phyloP scores from a whole-genome alignment of 2,797 vertebrate species.

The Poeciliopsis gracilis region DNA sequence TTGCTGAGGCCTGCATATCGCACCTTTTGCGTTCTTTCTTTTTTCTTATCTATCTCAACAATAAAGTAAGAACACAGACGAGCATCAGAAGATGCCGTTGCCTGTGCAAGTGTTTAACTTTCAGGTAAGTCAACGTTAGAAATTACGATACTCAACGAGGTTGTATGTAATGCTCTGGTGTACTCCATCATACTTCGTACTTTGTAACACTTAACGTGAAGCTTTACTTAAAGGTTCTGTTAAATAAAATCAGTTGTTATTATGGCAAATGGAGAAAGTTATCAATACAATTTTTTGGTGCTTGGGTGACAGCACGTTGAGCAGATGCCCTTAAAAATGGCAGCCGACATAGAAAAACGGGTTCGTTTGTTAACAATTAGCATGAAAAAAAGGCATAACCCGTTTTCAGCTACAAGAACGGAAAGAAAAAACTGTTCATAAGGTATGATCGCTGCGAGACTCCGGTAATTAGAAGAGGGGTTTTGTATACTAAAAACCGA shows the following conservation, averaged over 20 bases:
- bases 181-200: background rate
- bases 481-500: background rate
- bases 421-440: background rate
- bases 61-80: background rate
- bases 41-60: background rate
- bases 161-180: background rate
- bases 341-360: background rate
- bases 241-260: background rate
- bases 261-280: background rate
- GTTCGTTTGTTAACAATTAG: background rate
- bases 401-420: background rate
- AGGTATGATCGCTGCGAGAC: background rate
- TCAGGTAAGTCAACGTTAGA: slow-evolving; percentile 80
- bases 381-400: background rate
- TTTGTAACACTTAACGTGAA: background rate
- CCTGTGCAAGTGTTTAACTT: slow-evolving; percentile 93
- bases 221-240: background rate
- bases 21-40: background rate
- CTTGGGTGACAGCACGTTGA: background rate
- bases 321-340: background rate
- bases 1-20: background rate
- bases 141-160: background rate
- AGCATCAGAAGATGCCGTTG: slow-evolving; percentile 82
- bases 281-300: background rate
- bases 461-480: background rate